Evolutionary conservation across 2,888 invertebrate species (phyloP), one percentile per base, ranked within the genome.

Genomic region (Anoncus sp.): DNA sequence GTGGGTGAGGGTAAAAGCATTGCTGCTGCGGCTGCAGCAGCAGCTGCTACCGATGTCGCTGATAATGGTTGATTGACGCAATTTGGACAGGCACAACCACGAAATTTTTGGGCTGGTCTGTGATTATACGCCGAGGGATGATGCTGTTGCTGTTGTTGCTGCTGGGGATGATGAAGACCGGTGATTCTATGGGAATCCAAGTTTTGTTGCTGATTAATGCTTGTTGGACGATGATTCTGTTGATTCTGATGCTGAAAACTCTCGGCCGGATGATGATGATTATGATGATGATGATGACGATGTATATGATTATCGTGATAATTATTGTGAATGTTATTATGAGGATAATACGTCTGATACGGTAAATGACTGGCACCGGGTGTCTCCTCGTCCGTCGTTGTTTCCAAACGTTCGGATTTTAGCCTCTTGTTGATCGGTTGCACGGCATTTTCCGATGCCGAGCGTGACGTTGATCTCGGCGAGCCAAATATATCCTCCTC

Each of bases 1-100:
- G 93, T 92, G 2, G 94, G 94, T 1, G 94, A 93, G 1, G 89
- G 87, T 12, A 90, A 59, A 77, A 90, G 82, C 77, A 90, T 87
- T 27, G 83, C 79, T 91, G 91, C 59, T 90, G 87, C 79, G 81
- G 90, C 84, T 91, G 91, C 59, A 89, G 87, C 79, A 81, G 90
- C 84, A 81, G 89, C 82, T 85, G 88, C 74, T 84, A 79, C 75
- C 87, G 53, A 87, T 84, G 31, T 81, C 75, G 74, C 86, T 10
- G 74, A 70, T 16, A 74, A 43, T 9, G 74, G 67, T 9, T 77
- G 72, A 59, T 72, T 79, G 0, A 80, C 77, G 55, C 84, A 82
- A 45, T 83, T 81, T 5, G 76, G 60, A 72, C 82, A 85, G 20
- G 66, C 79, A 63, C 76, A 85, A 18, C 72, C 85, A 60, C 59